Evolutionary conservation across 2,113 vertebrate species (phyloP).

Genomic region (Lepisosteus oculatus): DNA sequence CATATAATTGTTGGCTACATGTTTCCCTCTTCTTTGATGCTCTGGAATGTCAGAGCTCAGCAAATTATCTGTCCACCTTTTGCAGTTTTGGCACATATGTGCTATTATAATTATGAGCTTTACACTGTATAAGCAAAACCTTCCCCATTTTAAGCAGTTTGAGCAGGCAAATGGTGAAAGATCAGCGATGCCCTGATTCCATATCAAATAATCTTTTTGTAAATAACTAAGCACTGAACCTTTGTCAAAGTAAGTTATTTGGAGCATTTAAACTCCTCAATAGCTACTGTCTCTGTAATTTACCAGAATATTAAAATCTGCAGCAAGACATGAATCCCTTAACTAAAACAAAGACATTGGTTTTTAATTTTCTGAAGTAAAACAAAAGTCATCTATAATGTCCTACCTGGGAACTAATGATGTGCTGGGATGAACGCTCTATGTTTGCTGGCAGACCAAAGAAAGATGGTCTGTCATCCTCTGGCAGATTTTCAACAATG

Average conservation of each 20-base stretch:
- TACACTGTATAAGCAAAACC: not conserved
- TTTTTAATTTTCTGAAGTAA: no score
- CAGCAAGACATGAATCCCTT: not conserved
- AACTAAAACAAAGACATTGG: no score
- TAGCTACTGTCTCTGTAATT: not conserved
- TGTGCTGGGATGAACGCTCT: constrained; percentile 87
- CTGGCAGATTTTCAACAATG: constrained; percentile 86
- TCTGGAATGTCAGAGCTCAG: constrained; percentile 36
- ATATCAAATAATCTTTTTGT: no score
- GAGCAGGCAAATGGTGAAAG: not conserved
- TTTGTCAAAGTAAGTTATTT: no score
- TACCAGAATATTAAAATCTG: not conserved
- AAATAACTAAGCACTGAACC: no score
- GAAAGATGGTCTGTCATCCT: constrained; percentile 89
- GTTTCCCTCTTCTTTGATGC: constrained; percentile 15
- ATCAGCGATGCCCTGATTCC: no score
- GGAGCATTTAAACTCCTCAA: no score
- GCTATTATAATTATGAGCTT: constrained; percentile 4
- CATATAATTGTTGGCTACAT: not conserved
- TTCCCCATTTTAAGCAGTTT: not conserved
- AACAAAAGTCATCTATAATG: not conserved
- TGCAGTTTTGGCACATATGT: not conserved
- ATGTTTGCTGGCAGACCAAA: constrained; percentile 95
- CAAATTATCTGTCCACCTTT: constrained; percentile 24
- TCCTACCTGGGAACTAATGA: constrained; percentile 85